Evolutionary conservation across 2,797 vertebrate genomes (phyloP).

Genomic region (Parauchenoglanis punctatus): DNA sequence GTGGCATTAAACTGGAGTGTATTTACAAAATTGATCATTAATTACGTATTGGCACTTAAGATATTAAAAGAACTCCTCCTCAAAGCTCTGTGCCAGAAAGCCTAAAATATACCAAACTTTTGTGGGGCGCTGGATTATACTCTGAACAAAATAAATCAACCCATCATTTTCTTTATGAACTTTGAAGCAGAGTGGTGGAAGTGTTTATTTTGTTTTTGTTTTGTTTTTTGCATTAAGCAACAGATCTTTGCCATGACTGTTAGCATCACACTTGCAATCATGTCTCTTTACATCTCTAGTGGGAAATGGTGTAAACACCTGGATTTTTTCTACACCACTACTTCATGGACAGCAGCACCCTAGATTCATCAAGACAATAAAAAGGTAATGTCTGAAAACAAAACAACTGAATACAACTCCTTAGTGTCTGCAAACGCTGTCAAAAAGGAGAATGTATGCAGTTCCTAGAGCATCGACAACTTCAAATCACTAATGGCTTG

Average conservation of each 20-base stretch:
- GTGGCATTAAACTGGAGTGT: background rate
- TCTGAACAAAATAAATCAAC: background rate
- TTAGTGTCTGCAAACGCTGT: background rate
- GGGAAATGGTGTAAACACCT: background rate
- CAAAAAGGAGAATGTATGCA: background rate
- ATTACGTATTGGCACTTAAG: background rate
- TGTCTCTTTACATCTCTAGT: background rate
- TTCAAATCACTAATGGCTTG: background rate
- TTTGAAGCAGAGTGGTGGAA: background rate
- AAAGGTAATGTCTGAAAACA: background rate
- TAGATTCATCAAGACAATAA: background rate
- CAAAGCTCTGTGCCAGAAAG: background rate
- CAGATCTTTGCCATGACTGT: background rate
- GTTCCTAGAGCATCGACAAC: background rate
- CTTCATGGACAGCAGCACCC: background rate
- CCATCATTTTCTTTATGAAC: too few relatives aligned
- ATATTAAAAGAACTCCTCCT: background rate
- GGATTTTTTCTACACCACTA: background rate
- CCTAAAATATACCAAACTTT: background rate
- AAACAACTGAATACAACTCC: background rate
- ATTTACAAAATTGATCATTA: background rate
- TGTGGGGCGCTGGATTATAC: background rate
- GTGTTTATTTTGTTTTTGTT: background rate
- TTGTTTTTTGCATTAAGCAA: background rate
- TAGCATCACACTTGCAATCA: background rate